Evolutionary conservation across 64 coral and sea anemone genomes (phyloP).

Genomic region (Actinia equina): DNA sequence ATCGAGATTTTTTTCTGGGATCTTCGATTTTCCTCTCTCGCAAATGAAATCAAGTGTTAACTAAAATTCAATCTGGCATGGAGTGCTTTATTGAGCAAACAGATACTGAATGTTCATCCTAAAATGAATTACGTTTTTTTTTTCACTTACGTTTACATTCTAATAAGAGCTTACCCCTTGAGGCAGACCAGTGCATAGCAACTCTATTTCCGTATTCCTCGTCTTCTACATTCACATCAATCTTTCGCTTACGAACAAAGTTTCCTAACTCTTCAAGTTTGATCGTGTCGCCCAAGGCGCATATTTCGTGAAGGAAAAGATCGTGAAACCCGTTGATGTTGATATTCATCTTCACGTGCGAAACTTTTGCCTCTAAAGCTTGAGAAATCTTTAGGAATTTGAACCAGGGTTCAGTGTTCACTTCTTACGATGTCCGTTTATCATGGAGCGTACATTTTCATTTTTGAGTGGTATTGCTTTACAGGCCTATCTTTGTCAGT

Average conservation of each 20-base stretch:
- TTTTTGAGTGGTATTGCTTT: neutral
- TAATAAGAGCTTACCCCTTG: conserved; percentile 42
- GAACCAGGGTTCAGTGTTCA: no score
- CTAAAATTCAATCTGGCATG: no score
- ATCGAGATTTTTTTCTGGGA: no score
- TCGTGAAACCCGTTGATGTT: conserved; percentile 18
- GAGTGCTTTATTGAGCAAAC: no score
- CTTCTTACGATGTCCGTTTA: no score
- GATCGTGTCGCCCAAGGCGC: conserved; percentile 49
- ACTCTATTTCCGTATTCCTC: conserved; percentile 73
- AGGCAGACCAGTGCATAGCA: conserved; percentile 75
- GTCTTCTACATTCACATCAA: conserved; percentile 73
- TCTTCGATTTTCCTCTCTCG: no score
- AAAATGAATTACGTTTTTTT: no score
- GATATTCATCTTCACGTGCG: neutral
- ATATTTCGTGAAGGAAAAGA: conserved; percentile 59
- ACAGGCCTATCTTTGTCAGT: neutral
- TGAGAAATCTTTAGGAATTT: no score
- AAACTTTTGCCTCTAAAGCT: neutral
- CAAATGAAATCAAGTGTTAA: no score
- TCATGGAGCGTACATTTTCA: neutral
- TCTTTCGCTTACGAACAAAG: conserved; percentile 73
- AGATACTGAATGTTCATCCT: no score
- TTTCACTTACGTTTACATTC: no score
- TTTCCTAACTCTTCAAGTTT: conserved; percentile 79